Percentiles rank a stretch among this genome's conserved stretches.
These are phyloP conservation scores for Diabrotica balteata DNA, from an alignment of 2,888 invertebrate species.

Conservation along the genomic window DNA sequence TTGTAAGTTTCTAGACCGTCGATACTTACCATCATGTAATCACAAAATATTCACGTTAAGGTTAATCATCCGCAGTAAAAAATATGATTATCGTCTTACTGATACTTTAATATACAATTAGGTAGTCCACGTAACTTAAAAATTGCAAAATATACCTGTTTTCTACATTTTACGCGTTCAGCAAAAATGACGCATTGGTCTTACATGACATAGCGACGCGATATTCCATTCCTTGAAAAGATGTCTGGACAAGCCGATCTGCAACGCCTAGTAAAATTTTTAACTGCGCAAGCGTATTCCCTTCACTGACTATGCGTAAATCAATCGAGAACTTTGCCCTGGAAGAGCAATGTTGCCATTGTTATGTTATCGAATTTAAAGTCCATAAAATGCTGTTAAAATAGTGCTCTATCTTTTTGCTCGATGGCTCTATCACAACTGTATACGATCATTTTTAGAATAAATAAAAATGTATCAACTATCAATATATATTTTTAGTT, in stretches of 20 bases:
- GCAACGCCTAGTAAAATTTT: slow-evolving; percentile 27
- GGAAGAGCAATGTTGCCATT: slow-evolving; percentile 14
- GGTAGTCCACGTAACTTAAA: slow-evolving; percentile 65
- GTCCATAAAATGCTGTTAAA: too few species aligned
- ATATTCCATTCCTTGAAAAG: slow-evolving; percentile 36
- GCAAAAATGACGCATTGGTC: slow-evolving; percentile 59
- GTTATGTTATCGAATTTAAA: too few species aligned
- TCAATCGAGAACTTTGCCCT: slow-evolving; percentile 22
- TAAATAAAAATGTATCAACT: too few species aligned
- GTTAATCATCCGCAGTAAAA: slow-evolving; percentile 65
- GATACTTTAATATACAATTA: slow-evolving; percentile 61
- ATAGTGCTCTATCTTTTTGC: too few species aligned
- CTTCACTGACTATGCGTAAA: slow-evolving; percentile 17
- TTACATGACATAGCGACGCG: slow-evolving; percentile 64
- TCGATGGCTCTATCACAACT: too few species aligned
- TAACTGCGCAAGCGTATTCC: slow-evolving; percentile 20
- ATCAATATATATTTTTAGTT: too few species aligned
- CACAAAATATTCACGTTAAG: slow-evolving; percentile 68
- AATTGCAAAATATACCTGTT: slow-evolving; percentile 63
- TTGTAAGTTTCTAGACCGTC: slow-evolving; percentile 57
- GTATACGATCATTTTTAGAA: too few species aligned
- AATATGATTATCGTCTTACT: slow-evolving; percentile 60
- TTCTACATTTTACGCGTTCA: slow-evolving; percentile 61
- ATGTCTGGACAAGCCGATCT: slow-evolving; percentile 21
- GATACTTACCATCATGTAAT: slow-evolving; percentile 72